Evolutionary conservation across 1,140 invertebrate genomes (phyloP).

Genomic region (Atta colombica): DNA sequence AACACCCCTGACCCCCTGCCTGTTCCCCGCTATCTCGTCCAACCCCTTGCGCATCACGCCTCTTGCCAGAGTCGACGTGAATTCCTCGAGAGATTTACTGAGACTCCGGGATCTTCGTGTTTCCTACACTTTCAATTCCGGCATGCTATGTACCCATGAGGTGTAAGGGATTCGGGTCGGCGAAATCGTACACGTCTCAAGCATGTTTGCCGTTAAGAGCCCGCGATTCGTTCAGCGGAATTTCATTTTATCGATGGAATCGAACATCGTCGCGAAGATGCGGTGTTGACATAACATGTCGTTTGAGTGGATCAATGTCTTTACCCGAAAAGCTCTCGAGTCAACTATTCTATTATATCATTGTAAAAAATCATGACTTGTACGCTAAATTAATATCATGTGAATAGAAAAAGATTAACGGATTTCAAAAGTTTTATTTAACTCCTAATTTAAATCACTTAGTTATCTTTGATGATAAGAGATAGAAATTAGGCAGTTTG

Average conservation of each 20-base stretch:
- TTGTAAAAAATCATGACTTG: not conserved
- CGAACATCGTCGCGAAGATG: constrained; percentile 33
- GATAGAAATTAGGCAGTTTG: not conserved
- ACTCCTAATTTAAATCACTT: not conserved
- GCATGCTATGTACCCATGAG: constrained; percentile 29
- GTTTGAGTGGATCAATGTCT: constrained; percentile 28
- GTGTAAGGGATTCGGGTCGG: constrained; percentile 35
- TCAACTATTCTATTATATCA: not conserved
- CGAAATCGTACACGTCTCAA: constrained; percentile 59
- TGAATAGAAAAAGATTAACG: not conserved
- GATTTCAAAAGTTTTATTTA: not conserved
- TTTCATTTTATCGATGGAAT: constrained; percentile 35
- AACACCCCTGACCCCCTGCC: constrained; percentile 45
- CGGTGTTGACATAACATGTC: not conserved
- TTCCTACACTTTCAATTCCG: constrained; percentile 68
- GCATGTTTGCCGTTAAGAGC: constrained; percentile 51
- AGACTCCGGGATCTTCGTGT: constrained; percentile 69
- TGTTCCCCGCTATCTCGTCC: not conserved
- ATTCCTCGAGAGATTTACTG: constrained; percentile 70
- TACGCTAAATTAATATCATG: too few relatives aligned
- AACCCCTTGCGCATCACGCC: not conserved
- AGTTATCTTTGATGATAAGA: not conserved
- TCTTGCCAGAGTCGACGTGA: constrained; percentile 36
- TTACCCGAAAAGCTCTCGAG: not conserved
- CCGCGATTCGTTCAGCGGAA: constrained; percentile 28